phyloP scores from a whole-genome alignment of 2,113 vertebrate genomes.

The Gavia stellata region DNA sequence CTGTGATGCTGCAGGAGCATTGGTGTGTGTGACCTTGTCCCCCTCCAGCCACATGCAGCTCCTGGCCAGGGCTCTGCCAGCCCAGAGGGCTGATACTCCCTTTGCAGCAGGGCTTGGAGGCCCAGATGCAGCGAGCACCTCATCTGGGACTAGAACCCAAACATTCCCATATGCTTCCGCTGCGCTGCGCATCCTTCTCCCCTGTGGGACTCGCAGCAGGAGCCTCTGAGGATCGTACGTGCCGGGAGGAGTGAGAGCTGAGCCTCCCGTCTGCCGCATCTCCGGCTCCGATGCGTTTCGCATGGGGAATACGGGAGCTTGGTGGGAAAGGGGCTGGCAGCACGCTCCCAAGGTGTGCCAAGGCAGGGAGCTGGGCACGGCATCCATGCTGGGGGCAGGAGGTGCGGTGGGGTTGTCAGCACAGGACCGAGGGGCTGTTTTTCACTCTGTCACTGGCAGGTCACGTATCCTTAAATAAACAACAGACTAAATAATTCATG shows the following conservation, averaged over 20 bases:
- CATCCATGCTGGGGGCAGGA: neutral
- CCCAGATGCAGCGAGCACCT: neutral
- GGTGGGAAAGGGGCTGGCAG: neutral
- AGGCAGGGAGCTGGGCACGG: neutral
- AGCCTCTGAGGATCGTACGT: fast-evolving
- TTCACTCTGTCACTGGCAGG: conserved; percentile 62
- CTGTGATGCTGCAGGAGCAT: neutral
- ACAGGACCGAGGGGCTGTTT: conserved; percentile 41
- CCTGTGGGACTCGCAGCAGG: fast-evolving
- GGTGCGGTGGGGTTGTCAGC: neutral
- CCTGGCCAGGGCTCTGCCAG: neutral
- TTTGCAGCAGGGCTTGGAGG: neutral
- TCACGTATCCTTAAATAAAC: conserved; percentile 73
- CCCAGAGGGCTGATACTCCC: neutral
- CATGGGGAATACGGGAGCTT: neutral
- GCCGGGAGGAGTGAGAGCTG: neutral
- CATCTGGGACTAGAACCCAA: neutral
- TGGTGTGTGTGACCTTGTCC: neutral
- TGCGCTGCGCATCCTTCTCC: neutral
- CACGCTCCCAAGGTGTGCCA: neutral
- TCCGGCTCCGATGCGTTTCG: neutral
- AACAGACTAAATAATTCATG: conserved; percentile 74
- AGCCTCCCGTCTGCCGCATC: neutral
- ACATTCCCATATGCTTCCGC: neutral
- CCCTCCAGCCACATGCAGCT: neutral